phyloP scores from a whole-genome alignment of 2,888 invertebrate species.

The Torymus auratus region DNA sequence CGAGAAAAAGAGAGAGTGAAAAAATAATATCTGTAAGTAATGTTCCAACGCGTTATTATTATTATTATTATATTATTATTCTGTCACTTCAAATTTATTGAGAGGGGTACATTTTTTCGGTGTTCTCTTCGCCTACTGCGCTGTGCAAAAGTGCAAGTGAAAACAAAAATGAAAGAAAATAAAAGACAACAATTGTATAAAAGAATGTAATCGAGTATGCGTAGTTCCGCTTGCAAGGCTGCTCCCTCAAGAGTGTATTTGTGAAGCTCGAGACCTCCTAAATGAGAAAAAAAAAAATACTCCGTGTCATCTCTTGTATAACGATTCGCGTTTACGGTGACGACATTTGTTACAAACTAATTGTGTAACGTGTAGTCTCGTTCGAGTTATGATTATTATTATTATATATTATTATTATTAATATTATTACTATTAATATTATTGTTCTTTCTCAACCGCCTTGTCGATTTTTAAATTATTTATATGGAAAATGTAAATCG shows the following conservation, averaged over 20 bases:
- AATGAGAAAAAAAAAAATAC: slow-evolving; percentile 55
- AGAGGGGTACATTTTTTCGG: slow-evolving; percentile 36
- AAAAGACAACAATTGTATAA: slow-evolving; percentile 54
- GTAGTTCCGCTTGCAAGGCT: slow-evolving; percentile 56
- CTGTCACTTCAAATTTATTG: slow-evolving; percentile 54
- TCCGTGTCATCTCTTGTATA: slow-evolving; percentile 58
- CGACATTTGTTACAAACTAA: slow-evolving; percentile 52
- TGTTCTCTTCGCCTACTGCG: slow-evolving; percentile 53
- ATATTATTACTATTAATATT: slow-evolving; percentile 49
- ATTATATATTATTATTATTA: slow-evolving; percentile 52
- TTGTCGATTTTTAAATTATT: slow-evolving; percentile 59
- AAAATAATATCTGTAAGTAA: slow-evolving; percentile 53
- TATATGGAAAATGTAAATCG: slow-evolving; percentile 51
- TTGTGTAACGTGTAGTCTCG: slow-evolving; percentile 57
- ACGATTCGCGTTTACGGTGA: slow-evolving; percentile 52
- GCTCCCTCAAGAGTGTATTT: slow-evolving; percentile 48
- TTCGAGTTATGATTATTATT: slow-evolving; percentile 55
- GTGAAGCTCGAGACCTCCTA: slow-evolving; percentile 54
- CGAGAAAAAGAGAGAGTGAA: slow-evolving; percentile 41
- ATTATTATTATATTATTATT: slow-evolving; percentile 39
- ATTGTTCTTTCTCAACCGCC: slow-evolving; percentile 53
- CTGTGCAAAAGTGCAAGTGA: slow-evolving; percentile 53
- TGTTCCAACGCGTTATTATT: slow-evolving; percentile 46
- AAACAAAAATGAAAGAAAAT: slow-evolving; percentile 29
- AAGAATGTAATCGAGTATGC: slow-evolving; percentile 57